These are phyloP conservation scores for Drosophila tropicalis DNA, from an alignment of 1,140 invertebrate species.

Conservation along the genomic window DNA sequence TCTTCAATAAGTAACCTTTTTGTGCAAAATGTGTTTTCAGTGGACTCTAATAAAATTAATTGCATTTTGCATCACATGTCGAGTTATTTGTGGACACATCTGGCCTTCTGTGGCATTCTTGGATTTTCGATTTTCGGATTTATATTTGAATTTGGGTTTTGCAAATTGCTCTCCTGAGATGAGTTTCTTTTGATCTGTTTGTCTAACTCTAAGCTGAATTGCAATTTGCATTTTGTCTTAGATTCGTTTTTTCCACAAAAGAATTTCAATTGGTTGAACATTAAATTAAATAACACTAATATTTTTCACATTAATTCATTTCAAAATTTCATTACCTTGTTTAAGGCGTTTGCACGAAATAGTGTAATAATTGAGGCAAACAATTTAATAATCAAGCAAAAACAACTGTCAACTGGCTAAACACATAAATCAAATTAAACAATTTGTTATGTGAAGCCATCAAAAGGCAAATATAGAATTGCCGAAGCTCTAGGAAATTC, in stretches of 20 bases:
- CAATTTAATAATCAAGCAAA: constrained; percentile 4
- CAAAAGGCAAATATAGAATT: neutral
- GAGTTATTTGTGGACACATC: constrained; percentile 34
- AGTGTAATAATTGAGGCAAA: neutral
- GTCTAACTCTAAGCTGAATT: too few species aligned
- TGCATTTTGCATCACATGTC: constrained; percentile 57
- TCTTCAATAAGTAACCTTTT: constrained; percentile 6
- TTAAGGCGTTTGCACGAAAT: neutral
- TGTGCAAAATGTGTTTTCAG: constrained; percentile 50
- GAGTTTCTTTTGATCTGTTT: neutral
- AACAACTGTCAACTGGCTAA: neutral
- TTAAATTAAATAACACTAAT: neutral
- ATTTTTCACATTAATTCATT: constrained; percentile 1
- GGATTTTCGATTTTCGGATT: neutral
- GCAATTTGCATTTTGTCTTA: too few species aligned
- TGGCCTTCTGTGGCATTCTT: constrained; percentile 44
- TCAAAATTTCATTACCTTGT: neutral
- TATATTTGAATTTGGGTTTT: constrained; percentile 4
- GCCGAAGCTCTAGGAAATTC: constrained; percentile 7
- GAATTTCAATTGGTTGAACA: neutral
- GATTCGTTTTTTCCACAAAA: neutral
- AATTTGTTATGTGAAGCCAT: neutral
- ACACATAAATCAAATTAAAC: constrained; percentile 13
- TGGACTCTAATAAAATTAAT: constrained; percentile 65
- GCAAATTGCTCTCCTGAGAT: constrained; percentile 33